phyloP scores from a whole-genome alignment of 1,140 invertebrate genomes.

The Anastatus disparis region DNA sequence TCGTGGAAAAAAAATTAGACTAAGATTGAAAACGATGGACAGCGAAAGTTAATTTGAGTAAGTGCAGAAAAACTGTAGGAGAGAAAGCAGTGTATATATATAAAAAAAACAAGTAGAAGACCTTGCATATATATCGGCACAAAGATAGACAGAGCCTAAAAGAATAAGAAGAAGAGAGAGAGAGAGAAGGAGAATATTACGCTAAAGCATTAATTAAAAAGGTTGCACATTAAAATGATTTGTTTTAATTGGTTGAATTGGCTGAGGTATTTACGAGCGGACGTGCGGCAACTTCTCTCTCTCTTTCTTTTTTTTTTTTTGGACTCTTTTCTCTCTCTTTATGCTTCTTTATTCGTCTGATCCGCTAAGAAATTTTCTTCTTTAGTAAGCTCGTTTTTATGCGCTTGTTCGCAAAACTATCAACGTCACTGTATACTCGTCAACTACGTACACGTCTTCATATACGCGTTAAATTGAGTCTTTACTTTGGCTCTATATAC shows the following conservation, averaged over 20 bases:
- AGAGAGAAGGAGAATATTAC: constrained; percentile 56
- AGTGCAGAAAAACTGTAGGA: no score
- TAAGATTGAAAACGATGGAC: constrained; percentile 40
- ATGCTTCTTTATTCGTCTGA: background rate
- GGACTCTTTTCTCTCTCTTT: no score
- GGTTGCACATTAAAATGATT: constrained; percentile 69
- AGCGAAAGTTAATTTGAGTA: constrained; percentile 51
- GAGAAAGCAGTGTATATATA: no score
- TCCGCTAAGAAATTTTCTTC: constrained; percentile 6
- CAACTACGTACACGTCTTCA: constrained; percentile 26
- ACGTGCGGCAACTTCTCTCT: background rate
- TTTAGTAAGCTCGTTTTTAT: constrained; percentile 28
- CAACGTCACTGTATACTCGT: constrained; percentile 26
- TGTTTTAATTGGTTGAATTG: constrained; percentile 68
- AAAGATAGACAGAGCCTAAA: constrained; percentile 38
- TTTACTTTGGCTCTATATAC: no score
- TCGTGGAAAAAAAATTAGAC: constrained; percentile 17
- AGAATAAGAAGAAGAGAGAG: constrained; percentile 43
- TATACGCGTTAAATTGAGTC: constrained; percentile 14
- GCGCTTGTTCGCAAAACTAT: background rate
- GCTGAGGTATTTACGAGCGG: constrained; percentile 66
- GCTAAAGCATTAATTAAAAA: constrained; percentile 66
- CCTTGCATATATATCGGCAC: background rate
- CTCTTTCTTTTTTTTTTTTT: no score
- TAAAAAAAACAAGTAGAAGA: constrained; percentile 1